Percentiles rank a stretch among this genome's conserved stretches.
Evolutionary conservation across 2,797 vertebrate genomes (phyloP).

Genomic region (Anableps anableps): DNA sequence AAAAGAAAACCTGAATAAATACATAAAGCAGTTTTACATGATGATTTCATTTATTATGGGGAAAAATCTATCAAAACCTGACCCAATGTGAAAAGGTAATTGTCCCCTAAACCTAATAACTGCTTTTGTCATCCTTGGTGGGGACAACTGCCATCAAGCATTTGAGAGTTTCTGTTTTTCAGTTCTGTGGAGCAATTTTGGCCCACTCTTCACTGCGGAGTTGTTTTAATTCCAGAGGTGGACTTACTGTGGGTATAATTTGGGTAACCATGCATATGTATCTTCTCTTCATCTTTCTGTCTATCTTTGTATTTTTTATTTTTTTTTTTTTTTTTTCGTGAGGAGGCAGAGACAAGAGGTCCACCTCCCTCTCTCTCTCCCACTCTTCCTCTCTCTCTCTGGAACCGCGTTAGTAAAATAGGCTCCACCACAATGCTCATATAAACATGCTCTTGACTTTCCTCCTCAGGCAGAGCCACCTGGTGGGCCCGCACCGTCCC

Average conservation of each 20-base stretch:
- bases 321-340: neutral
- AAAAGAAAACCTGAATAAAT: no score
- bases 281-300: neutral
- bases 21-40: no score
- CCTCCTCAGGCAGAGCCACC: conserved; percentile 48
- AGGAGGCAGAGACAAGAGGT: conserved; percentile 14
- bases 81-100: no score
- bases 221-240: neutral
- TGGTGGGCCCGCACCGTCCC: conserved; percentile 39
- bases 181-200: neutral
- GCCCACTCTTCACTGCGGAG: neutral
- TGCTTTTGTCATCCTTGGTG: no score
- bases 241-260: neutral
- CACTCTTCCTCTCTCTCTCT: conserved; percentile 1
- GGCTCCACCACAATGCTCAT: conserved; percentile 54
- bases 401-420: conserved; percentile 29
- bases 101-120: no score
- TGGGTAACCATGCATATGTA: neutral
- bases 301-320: neutral
- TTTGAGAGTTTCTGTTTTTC: neutral
- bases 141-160: neutral
- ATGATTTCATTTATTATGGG: no score
- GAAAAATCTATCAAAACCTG: no score
- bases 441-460: conserved; percentile 63
- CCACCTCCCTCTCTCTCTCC: conserved; percentile 49